phyloP scores from a whole-genome alignment of 1,140 invertebrate genomes.

The Temnothorax nylanderi region DNA sequence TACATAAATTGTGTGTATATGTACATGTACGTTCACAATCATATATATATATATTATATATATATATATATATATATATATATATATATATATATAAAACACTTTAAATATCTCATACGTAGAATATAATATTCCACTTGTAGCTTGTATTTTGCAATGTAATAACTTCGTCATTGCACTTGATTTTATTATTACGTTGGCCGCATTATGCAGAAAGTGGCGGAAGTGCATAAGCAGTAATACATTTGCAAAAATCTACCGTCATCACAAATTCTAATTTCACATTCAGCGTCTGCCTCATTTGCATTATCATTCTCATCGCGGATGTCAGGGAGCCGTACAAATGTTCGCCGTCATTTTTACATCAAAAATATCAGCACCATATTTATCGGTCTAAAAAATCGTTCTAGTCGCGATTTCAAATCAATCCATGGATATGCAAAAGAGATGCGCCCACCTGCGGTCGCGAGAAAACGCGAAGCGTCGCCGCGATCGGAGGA shows the following conservation, averaged over 20 bases:
- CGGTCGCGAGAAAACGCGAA: constrained; percentile 16
- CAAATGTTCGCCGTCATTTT: not conserved
- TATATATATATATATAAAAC: not conserved
- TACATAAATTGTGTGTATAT: not conserved
- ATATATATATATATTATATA: not conserved
- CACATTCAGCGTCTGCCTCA: not conserved
- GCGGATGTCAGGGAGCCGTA: not conserved
- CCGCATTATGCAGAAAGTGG: not conserved
- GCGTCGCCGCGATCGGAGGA: constrained; percentile 26
- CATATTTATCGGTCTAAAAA: constrained; percentile 4
- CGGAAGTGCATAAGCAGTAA: not conserved
- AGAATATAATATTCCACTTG: not conserved
- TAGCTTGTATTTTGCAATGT: not conserved
- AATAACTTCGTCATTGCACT: no score
- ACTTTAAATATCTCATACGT: not conserved
- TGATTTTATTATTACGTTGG: not conserved
- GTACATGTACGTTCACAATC: not conserved
- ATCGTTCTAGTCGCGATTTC: not conserved
- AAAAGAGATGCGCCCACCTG: constrained; percentile 26
- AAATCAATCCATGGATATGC: not conserved
- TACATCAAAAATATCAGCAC: not conserved
- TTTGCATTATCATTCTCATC: not conserved
- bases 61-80: not conserved
- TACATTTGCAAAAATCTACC: not conserved
- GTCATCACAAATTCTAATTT: not conserved